Evolutionary conservation across 35 echinoderm and acorn worm species (phyloP).

Genomic region (Heliocidaris tuberculata): DNA sequence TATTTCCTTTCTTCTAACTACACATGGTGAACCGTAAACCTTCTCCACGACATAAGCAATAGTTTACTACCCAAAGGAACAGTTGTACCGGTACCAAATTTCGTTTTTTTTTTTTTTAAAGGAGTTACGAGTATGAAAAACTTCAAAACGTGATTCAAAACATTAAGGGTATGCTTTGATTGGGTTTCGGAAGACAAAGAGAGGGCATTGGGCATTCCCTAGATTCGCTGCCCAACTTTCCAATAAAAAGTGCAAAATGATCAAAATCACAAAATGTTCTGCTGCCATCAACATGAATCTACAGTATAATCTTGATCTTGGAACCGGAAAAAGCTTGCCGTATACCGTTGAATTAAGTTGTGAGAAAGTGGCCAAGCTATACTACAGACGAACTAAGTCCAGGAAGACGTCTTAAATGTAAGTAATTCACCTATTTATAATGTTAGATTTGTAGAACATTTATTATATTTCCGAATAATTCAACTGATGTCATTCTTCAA

Average conservation of each 20-base stretch:
- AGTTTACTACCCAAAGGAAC: no score
- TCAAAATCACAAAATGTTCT: neutral
- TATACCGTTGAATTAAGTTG: neutral
- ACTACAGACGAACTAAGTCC: neutral
- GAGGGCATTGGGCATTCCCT: neutral
- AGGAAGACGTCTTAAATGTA: neutral
- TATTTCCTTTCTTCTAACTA: no score
- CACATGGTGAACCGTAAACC: no score
- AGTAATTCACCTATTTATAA: neutral
- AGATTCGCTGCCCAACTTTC: neutral
- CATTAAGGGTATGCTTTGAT: neutral
- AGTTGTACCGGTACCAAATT: no score
- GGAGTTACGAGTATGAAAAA: no score
- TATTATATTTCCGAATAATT: no score
- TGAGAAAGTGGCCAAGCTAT: neutral
- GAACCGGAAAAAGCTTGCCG: no score
- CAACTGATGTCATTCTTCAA: no score
- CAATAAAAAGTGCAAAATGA: no score
- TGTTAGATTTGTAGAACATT: neutral
- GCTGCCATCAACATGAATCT: neutral
- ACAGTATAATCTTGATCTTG: neutral
- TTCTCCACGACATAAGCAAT: no score
- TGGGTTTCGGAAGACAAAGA: neutral
- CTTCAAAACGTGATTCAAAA: neutral
- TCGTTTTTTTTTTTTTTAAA: no score